These are phyloP conservation scores for Parochlus steinenii DNA, from an alignment of 2,888 invertebrate species.

Conservation along the genomic window DNA sequence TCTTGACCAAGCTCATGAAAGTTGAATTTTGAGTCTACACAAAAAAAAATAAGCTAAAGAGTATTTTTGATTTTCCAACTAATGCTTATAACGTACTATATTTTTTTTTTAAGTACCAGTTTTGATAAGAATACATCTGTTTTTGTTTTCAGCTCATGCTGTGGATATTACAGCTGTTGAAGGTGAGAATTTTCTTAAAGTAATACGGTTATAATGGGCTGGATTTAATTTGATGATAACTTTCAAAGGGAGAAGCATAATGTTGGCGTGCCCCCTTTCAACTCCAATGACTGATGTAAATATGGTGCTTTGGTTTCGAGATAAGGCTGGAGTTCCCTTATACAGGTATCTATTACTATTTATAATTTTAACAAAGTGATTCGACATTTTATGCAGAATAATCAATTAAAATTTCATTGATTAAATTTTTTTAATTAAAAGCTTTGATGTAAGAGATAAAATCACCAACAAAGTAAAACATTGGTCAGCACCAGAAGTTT, in stretches of 20 bases:
- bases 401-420: slow-evolving; percentile 1
- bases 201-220: no score
- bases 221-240: no score
- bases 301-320: slow-evolving; percentile 74
- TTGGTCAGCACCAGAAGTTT: slow-evolving; percentile 60
- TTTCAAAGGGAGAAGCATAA: slow-evolving; percentile 59
- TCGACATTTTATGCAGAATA: slow-evolving; percentile 7
- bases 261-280: slow-evolving; percentile 63
- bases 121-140: background rate
- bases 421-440: slow-evolving; percentile 29
- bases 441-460: slow-evolving; percentile 67
- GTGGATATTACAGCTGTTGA: slow-evolving; percentile 64
- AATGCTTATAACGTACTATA: no score
- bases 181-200: no score
- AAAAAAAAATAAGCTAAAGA: background rate
- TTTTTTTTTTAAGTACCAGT: no score
- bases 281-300: slow-evolving; percentile 61
- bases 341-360: no score
- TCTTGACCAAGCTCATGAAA: background rate
- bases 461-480: slow-evolving; percentile 54
- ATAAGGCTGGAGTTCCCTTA: slow-evolving; percentile 59
- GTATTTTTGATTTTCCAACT: no score
- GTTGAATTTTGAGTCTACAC: background rate
- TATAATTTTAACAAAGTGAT: no score
- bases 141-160: slow-evolving; percentile 27